phyloP scores from a whole-genome alignment of 92 coral and sea anemone species.

The Epizoanthus illoricatus region DNA sequence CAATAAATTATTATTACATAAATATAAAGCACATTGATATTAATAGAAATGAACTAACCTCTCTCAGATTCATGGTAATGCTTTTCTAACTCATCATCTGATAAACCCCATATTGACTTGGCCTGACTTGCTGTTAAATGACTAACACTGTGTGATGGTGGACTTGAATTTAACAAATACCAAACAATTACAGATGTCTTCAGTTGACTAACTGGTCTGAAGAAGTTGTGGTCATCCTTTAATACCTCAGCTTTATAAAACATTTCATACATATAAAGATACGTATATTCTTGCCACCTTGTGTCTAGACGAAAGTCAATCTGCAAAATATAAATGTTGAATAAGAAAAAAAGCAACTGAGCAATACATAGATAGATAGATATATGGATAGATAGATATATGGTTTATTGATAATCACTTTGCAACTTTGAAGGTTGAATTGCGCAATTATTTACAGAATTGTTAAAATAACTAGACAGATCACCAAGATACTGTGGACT shows the following conservation, averaged over 20 bases:
- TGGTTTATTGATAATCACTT: too few species aligned
- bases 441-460: too few species aligned
- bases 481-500: too few species aligned
- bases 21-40: too few species aligned
- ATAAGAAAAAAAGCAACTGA: background rate
- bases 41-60: constrained; percentile 51
- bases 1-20: too few species aligned
- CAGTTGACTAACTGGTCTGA: constrained; percentile 98
- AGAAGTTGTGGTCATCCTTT: constrained; percentile 98
- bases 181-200: constrained; percentile 99
- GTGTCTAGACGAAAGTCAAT: constrained; percentile 88
- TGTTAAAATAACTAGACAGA: too few species aligned
- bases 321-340: constrained; percentile 56
- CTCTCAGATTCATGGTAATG: constrained; percentile 86
- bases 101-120: constrained; percentile 97
- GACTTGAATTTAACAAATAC: constrained; percentile 90
- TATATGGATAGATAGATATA: too few species aligned
- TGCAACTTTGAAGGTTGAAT: too few species aligned
- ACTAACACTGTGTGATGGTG: constrained; percentile 97
- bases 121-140: constrained; percentile 99
- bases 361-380: too few species aligned
- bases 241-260: constrained; percentile 96
- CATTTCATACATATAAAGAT: constrained; percentile 94
- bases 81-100: constrained; percentile 93
- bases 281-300: constrained; percentile 94